Evolutionary conservation across 2,888 invertebrate species (phyloP).

Genomic region (Parthenolecanium corni): DNA sequence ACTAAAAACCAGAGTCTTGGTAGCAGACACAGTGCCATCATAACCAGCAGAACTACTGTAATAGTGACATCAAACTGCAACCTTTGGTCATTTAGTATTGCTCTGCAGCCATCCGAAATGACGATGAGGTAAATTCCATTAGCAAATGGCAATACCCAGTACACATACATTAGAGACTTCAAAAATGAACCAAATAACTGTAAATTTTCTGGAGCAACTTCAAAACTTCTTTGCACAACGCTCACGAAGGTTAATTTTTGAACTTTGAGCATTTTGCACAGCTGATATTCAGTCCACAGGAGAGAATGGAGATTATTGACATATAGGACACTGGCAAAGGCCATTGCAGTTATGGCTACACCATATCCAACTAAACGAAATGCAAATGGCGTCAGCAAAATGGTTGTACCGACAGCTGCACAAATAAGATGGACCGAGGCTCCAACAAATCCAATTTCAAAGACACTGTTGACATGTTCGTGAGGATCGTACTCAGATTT

Average conservation of each 20-base stretch:
- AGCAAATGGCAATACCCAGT: neutral
- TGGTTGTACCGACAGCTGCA: neutral
- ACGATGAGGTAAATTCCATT: slow-evolving; percentile 5
- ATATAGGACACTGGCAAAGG: neutral
- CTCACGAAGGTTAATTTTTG: slow-evolving; percentile 10
- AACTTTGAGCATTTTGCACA: slow-evolving; percentile 3
- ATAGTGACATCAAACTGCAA: neutral
- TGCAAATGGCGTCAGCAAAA: neutral
- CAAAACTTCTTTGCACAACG: neutral
- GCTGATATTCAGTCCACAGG: slow-evolving; percentile 6
- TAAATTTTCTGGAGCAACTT: neutral
- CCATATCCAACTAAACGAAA: neutral
- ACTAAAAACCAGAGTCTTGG: neutral
- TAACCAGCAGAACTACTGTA: neutral
- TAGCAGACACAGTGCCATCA: neutral
- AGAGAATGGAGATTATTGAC: neutral
- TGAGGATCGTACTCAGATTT: slow-evolving; percentile 2
- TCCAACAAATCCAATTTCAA: neutral
- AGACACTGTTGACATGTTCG: neutral
- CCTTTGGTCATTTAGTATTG: neutral
- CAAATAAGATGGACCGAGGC: neutral
- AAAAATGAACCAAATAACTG: neutral
- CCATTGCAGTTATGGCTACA: neutral
- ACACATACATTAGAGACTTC: neutral
- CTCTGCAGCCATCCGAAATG: neutral